phyloP scores from a whole-genome alignment of 2,113 vertebrate species.

The Scortum barcoo region DNA sequence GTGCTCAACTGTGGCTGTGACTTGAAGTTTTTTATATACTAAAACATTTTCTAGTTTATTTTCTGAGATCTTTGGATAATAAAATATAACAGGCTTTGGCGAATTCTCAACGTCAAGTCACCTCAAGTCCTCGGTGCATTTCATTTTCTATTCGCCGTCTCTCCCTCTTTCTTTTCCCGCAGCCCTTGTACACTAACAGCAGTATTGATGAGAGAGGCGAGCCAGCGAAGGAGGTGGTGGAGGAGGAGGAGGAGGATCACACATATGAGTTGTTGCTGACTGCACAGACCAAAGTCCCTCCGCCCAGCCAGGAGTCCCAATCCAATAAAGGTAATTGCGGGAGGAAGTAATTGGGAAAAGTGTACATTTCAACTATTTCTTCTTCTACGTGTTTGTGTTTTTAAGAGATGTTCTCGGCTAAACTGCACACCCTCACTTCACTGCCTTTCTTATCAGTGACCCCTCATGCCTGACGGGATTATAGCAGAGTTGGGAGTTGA shows the following conservation, averaged over 20 bases:
- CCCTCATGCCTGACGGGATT: constrained; percentile 7
- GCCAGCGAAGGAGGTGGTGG: too few species aligned
- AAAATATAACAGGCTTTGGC: not conserved
- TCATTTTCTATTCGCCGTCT: not conserved
- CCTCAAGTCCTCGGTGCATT: not conserved
- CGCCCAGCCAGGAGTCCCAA: constrained; percentile 52
- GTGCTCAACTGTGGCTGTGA: not conserved
- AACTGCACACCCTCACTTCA: not conserved
- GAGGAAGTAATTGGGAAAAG: not conserved
- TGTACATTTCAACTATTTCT: not conserved
- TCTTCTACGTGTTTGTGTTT: not conserved
- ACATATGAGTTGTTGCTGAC: constrained; percentile 93
- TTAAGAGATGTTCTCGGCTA: not conserved
- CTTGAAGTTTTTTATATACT: not conserved
- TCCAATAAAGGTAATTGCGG: constrained; percentile 61
- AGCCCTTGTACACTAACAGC: constrained; percentile 86
- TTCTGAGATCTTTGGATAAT: not conserved
- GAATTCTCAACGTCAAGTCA: not conserved
- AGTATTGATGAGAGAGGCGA: constrained; percentile 85
- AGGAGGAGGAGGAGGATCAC: constrained; percentile 90
- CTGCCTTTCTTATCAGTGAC: not conserved
- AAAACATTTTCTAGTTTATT: not conserved
- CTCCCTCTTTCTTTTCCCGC: not conserved
- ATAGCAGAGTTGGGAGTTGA: not conserved
- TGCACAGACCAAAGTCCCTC: constrained; percentile 91